Conservation (phyloP, 2,797 vertebrate genomes). For the Acanthurus tractus region DNA sequence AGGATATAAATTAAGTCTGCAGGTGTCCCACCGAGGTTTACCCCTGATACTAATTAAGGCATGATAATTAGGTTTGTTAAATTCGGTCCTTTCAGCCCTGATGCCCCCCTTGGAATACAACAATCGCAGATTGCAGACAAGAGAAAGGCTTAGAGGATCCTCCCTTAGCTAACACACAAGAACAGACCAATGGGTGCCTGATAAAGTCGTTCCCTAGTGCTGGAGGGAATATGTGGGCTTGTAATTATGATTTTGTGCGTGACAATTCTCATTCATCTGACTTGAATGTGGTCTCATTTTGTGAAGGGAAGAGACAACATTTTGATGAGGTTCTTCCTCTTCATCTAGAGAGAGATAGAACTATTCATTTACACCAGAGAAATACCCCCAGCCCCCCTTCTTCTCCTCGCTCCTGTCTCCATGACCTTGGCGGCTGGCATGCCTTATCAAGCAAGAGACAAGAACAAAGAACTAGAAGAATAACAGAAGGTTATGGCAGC, state of each 20-base stretch:
- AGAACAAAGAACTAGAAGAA: slow-evolving; percentile 83
- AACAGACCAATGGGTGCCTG: slow-evolving; percentile 77
- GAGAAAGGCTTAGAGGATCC: slow-evolving; percentile 80
- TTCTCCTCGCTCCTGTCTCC: slow-evolving; percentile 69
- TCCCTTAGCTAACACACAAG: slow-evolving; percentile 70
- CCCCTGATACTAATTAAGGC: slow-evolving; percentile 99
- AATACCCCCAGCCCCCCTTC: slow-evolving; percentile 54
- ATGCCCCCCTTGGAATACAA: slow-evolving; percentile 85
- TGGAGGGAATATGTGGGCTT: slow-evolving; percentile 77
- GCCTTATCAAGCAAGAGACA: slow-evolving; percentile 84
- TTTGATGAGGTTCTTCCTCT: slow-evolving; percentile 86
- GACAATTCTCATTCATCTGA: slow-evolving; percentile 86
- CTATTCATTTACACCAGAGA: slow-evolving; percentile 82
- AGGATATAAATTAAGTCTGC: slow-evolving; percentile 99
- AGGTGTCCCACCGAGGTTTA: slow-evolving; percentile 99
- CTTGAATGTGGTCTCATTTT: slow-evolving; percentile 78
- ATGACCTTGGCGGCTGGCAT: slow-evolving; percentile 84
- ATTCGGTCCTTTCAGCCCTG: slow-evolving; percentile 88
- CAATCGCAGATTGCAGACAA: slow-evolving; percentile 86
- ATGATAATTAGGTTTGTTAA: slow-evolving; percentile 99
- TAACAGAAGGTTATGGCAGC: slow-evolving; percentile 84
- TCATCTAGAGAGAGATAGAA: slow-evolving; percentile 80
- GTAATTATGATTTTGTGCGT: slow-evolving; percentile 85
- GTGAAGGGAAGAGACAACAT: slow-evolving; percentile 78
- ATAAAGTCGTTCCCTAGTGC: slow-evolving; percentile 77